phyloP scores from a whole-genome alignment of 2,113 vertebrate species.

The Nerophis lumbriciformis region DNA sequence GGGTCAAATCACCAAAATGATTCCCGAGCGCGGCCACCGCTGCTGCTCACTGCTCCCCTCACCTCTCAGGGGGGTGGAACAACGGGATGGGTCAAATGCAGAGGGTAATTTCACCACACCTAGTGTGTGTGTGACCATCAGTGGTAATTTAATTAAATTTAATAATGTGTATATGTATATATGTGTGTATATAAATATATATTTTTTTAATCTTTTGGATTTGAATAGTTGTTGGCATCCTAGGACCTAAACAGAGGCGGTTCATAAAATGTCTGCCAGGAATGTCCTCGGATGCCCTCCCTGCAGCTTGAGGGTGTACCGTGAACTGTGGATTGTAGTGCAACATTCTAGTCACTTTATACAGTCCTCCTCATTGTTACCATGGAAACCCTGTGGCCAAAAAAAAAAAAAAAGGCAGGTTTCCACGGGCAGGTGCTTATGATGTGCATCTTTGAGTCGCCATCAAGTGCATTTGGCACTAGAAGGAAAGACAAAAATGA shows the following conservation, averaged over 20 bases:
- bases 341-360: slow-evolving; percentile 41
- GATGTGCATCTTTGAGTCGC: slow-evolving; percentile 47
- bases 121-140: too few relatives aligned
- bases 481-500: slow-evolving; percentile 9
- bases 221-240: too few relatives aligned
- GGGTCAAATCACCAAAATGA: too few relatives aligned
- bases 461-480: slow-evolving; percentile 31
- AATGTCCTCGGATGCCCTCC: slow-evolving; percentile 30
- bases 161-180: too few relatives aligned
- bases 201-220: too few relatives aligned
- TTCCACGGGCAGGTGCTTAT: slow-evolving; percentile 67
- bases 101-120: too few relatives aligned
- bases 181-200: too few relatives aligned
- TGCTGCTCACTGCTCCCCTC: too few relatives aligned
- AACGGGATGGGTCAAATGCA: too few relatives aligned
- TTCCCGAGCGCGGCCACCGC: too few relatives aligned
- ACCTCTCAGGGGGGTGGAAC: too few relatives aligned
- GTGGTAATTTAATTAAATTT: too few relatives aligned
- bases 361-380: slow-evolving; percentile 57
- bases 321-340: slow-evolving; percentile 24
- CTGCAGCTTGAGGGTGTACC: slow-evolving; percentile 28
- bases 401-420: slow-evolving; percentile 56
- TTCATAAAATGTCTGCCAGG: slow-evolving; percentile 48
- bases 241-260: neutral
- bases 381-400: slow-evolving; percentile 66